Percentiles rank a stretch among this genome's conserved stretches.
phyloP scores from a whole-genome alignment of 35 echinoderm and acorn worm species.

The Ptychodera flava region DNA sequence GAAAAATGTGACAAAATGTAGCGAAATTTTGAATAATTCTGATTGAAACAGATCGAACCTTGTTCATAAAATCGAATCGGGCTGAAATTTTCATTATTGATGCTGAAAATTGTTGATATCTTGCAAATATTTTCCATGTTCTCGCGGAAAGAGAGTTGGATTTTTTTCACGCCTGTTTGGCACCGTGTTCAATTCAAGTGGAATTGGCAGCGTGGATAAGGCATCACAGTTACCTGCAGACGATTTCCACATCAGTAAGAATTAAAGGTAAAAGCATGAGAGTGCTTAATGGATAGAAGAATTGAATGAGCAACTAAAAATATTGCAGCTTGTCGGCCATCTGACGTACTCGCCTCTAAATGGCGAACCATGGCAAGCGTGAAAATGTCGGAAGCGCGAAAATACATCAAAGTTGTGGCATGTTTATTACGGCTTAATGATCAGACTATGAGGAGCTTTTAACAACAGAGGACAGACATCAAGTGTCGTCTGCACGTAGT shows the following conservation, averaged over 20 bases:
- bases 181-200: background rate
- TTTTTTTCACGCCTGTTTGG: background rate
- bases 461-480: background rate
- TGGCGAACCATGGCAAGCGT: background rate
- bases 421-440: conserved; percentile 1
- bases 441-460: background rate
- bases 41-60: too few relatives aligned
- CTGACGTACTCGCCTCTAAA: background rate
- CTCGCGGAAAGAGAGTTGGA: background rate
- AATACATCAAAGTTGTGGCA: background rate
- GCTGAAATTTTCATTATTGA: too few relatives aligned
- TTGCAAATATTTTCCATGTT: too few relatives aligned
- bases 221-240: background rate
- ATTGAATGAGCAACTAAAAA: background rate
- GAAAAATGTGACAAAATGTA: background rate
- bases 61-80: too few relatives aligned
- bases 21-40: background rate
- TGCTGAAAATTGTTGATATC: too few relatives aligned
- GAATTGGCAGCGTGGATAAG: background rate
- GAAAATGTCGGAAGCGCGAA: background rate
- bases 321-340: background rate
- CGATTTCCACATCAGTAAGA: background rate
- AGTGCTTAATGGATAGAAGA: background rate
- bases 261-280: conserved; percentile 1
- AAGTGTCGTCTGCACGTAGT: background rate